Base-by-base conservation (phyloP, 2,113 vertebrate genomes). In the Plectropomus leopardus region DNA sequence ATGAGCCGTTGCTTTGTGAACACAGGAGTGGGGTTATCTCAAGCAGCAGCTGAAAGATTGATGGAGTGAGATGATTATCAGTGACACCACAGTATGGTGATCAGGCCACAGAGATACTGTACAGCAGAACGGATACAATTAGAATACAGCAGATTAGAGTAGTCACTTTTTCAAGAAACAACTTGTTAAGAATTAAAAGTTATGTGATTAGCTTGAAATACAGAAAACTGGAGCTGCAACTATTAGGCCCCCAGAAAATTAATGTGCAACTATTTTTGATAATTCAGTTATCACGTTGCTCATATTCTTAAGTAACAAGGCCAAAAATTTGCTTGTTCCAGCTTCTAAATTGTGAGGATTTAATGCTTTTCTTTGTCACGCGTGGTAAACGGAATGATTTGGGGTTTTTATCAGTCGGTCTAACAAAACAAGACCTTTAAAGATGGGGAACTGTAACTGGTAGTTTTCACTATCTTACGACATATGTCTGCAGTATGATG, bases 1-100 rank as follows among this genome's bases (percentile, higher is more conserved):
- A 91, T 89, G 92, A 90, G 90, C 84, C 82, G 55, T 82, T 86
- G 87, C 92, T 92, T 93, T 92, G 92, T 93, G 89, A 91, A 92
- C 87, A 90, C 70, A 53, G 80, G 70, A 90, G 81, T 75, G 81
- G 74, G 86, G 86, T 90, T 91, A 88, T 91, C 84, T 90, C 91
- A 87, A 91, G 80, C 92, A 83, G 84, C 76, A 78, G 85, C 78
- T 87, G 85, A 89, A 82, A 89, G 92, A 92, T 72, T 84, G 83
- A 93, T 90, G 85, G 78, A 76, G 76, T 8, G 63, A 91, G 92
- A 89, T 94, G 87, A 79, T 84, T 90, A 92, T 93, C 90, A 87
- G 85, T 77, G 78, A 87, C 80, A 83, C 77, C 75, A 51, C 70
- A 80, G 70, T 59, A 72, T 47, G 67, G 70, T 28, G 78, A 83